Evolutionary conservation across 2,888 invertebrate genomes (phyloP).

Genomic region (Urechis unicinctus): DNA sequence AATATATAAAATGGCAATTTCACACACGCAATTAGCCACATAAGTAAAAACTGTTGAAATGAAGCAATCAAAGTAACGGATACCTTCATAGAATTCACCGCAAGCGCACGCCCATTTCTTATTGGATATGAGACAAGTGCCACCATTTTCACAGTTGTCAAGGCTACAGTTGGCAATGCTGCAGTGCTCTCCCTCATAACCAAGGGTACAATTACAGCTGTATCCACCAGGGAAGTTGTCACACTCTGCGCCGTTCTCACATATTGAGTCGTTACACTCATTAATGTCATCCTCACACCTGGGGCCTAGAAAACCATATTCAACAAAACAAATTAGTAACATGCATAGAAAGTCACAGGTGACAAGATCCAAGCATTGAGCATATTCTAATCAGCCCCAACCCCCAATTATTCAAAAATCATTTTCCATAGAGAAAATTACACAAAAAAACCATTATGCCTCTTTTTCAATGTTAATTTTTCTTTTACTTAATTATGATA

Average conservation of each 20-base stretch:
- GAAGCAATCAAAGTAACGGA: background rate
- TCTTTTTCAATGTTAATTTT: too few relatives aligned
- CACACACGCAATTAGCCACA: too few relatives aligned
- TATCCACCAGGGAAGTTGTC: constrained; percentile 5
- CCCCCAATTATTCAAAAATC: too few relatives aligned
- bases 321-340: background rate
- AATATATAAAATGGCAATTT: too few relatives aligned
- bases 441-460: too few relatives aligned
- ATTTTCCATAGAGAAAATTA: too few relatives aligned
- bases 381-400: too few relatives aligned
- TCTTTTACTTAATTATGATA: too few relatives aligned
- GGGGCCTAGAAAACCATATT: constrained; percentile 40
- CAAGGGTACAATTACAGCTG: constrained; percentile 75
- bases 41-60: background rate
- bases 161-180: background rate
- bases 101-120: background rate
- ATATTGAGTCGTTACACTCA: constrained; percentile 27
- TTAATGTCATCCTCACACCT: constrained; percentile 29
- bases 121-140: background rate
- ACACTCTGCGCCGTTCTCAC: constrained; percentile 32
- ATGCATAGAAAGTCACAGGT: too few relatives aligned
- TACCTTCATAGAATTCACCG: background rate
- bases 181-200: constrained; percentile 88
- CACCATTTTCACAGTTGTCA: background rate
- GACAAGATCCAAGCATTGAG: too few relatives aligned